Conservation (phyloP, 1,140 invertebrate species). For the Limonius californicus region DNA sequence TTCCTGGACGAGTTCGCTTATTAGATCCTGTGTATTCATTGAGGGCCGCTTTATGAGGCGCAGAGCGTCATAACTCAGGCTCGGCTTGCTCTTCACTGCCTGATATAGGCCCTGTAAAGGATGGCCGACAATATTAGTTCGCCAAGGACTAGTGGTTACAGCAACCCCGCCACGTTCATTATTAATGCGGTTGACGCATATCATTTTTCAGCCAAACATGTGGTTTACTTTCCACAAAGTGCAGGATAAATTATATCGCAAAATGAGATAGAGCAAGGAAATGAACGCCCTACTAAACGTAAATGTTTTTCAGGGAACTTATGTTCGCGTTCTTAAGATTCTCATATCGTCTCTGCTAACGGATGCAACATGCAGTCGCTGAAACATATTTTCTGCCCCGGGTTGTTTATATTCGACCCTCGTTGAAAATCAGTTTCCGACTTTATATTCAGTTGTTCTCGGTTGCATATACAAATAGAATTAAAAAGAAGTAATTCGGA, state of each 20-base stretch:
- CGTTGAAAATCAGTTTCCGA: too few relatives aligned
- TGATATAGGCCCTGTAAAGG: neutral
- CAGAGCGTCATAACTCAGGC: neutral
- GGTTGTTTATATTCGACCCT: too few relatives aligned
- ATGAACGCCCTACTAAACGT: too few relatives aligned
- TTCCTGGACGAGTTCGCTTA: neutral
- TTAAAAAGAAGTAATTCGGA: neutral
- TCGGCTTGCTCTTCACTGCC: neutral
- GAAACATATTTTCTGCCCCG: too few relatives aligned
- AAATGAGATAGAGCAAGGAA: too few relatives aligned
- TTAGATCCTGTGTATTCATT: neutral
- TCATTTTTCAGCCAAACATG: slow-evolving; percentile 10
- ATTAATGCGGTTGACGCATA: slow-evolving; percentile 16
- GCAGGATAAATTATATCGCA: slow-evolving; percentile 14
- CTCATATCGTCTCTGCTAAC: too few relatives aligned
- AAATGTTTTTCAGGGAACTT: too few relatives aligned
- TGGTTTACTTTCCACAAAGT: slow-evolving; percentile 16
- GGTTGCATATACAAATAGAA: neutral
- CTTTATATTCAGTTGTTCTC: too few relatives aligned
- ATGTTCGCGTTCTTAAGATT: too few relatives aligned
- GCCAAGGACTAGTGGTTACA: neutral
- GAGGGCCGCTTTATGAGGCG: neutral
- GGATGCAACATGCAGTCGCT: too few relatives aligned
- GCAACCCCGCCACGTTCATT: slow-evolving; percentile 16
- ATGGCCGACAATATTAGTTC: neutral